These are phyloP conservation scores for Galeruca laticollis DNA, from an alignment of 2,888 invertebrate genomes.

Conservation along the genomic window DNA sequence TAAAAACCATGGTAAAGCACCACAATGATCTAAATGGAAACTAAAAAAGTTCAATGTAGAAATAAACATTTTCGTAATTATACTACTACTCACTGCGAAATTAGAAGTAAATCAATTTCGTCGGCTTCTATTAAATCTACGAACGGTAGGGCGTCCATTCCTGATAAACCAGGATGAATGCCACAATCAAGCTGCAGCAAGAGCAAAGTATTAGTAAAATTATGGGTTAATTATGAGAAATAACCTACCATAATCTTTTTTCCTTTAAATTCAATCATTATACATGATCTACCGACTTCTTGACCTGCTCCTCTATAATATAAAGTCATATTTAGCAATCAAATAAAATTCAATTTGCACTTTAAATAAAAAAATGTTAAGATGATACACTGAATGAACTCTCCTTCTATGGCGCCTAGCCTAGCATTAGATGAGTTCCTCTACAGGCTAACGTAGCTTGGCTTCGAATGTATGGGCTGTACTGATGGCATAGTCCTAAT, in stretches of 20 bases:
- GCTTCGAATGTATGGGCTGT: too few species aligned
- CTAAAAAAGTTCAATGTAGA: constrained; percentile 68
- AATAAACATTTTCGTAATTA: neutral
- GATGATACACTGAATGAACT: too few species aligned
- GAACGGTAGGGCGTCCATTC: constrained; percentile 98
- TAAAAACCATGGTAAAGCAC: constrained; percentile 97
- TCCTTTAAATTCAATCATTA: constrained; percentile 98
- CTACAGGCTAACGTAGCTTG: too few species aligned
- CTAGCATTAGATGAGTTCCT: too few species aligned
- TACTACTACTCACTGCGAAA: constrained; percentile 79
- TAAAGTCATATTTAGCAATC: constrained; percentile 48
- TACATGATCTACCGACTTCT: constrained; percentile 98
- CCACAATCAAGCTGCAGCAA: constrained; percentile 88
- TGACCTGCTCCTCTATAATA: constrained; percentile 91
- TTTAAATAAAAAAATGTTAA: too few species aligned
- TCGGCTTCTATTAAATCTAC: constrained; percentile 98
- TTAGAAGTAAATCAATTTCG: constrained; percentile 93
- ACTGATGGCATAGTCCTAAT: too few species aligned
- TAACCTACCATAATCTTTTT: constrained; percentile 88
- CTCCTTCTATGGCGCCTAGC: too few species aligned
- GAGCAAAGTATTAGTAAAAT: neutral
- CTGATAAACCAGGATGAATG: constrained; percentile 96
- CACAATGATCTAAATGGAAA: constrained; percentile 98
- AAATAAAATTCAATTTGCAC: too few species aligned
- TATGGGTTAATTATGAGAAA: neutral